Evolutionary conservation across 2,888 invertebrate genomes (phyloP).

Genomic region (Drosophila acutilabella): DNA sequence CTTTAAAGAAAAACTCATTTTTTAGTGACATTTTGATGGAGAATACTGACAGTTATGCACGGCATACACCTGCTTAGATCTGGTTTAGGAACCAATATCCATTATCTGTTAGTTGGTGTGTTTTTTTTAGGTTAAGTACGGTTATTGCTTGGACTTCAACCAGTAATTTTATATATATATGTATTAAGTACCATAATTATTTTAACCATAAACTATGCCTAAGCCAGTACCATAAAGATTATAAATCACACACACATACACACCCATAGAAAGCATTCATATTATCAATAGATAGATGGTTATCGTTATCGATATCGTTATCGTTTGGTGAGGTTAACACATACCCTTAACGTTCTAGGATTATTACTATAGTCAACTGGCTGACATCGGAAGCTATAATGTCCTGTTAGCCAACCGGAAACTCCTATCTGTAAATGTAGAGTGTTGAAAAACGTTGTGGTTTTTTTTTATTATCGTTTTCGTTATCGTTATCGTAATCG

Average conservation of each 20-base stretch:
- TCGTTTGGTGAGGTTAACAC: conserved; percentile 80
- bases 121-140: background rate
- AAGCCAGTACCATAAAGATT: conserved; percentile 30
- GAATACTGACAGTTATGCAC: conserved; percentile 45
- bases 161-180: conserved; percentile 4
- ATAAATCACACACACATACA: conserved; percentile 41
- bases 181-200: conserved; percentile 12
- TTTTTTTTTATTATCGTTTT: conserved; percentile 6
- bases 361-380: conserved; percentile 97
- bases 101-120: conserved; percentile 20
- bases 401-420: conserved; percentile 97
- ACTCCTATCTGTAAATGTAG: conserved; percentile 90
- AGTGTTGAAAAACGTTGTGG: conserved; percentile 52
- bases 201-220: conserved; percentile 24
- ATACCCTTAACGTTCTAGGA: conserved; percentile 95
- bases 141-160: conserved; percentile 26
- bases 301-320: conserved; percentile 44
- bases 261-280: conserved; percentile 7
- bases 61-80: conserved; percentile 56
- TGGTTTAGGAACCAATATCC: conserved; percentile 37
- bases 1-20: conserved; percentile 23
- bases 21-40: conserved; percentile 51
- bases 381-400: conserved; percentile 98
- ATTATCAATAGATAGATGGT: conserved; percentile 8
- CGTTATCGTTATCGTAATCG: conserved; percentile 17